phyloP scores from a whole-genome alignment of 2,797 vertebrate species.

The Cynopterus sphinx region DNA sequence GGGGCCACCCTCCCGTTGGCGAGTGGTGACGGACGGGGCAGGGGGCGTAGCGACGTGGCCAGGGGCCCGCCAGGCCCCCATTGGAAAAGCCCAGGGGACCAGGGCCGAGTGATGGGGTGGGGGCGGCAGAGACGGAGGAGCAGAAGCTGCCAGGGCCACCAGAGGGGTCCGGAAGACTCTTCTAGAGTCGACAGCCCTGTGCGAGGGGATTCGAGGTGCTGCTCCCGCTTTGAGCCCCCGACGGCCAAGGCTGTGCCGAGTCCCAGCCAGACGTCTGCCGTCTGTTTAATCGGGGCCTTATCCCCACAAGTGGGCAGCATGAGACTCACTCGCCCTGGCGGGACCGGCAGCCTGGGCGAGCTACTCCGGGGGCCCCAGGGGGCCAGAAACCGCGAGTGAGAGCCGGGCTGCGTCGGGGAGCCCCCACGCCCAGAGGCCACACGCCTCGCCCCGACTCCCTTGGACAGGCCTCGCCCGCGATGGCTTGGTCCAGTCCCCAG shows the following conservation, averaged over 20 bases:
- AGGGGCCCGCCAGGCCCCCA: not conserved
- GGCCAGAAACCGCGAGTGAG: not conserved
- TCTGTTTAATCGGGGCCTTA: not conserved
- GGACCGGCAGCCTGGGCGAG: not conserved
- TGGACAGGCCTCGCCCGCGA: no score
- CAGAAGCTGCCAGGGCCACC: not conserved
- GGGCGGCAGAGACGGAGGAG: not conserved
- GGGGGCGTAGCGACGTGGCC: accelerated
- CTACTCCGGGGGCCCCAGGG: not conserved
- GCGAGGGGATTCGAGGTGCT: no score
- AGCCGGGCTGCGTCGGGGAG: not conserved
- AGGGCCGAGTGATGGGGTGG: not conserved
- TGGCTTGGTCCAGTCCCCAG: not conserved
- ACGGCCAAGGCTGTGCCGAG: not conserved
- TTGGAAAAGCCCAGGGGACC: not conserved
- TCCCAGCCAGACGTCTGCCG: not conserved
- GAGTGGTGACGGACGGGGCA: accelerated
- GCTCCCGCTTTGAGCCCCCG: not conserved
- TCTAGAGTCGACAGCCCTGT: not conserved
- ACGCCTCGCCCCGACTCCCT: not conserved
- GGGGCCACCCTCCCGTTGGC: not conserved
- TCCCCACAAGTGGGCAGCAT: not conserved
- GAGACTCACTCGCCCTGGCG: no score
- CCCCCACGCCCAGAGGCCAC: not conserved
- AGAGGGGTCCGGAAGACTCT: not conserved